These are phyloP conservation scores for Girardinus metallicus DNA, from an alignment of 2,797 vertebrate species.

Conservation along the genomic window DNA sequence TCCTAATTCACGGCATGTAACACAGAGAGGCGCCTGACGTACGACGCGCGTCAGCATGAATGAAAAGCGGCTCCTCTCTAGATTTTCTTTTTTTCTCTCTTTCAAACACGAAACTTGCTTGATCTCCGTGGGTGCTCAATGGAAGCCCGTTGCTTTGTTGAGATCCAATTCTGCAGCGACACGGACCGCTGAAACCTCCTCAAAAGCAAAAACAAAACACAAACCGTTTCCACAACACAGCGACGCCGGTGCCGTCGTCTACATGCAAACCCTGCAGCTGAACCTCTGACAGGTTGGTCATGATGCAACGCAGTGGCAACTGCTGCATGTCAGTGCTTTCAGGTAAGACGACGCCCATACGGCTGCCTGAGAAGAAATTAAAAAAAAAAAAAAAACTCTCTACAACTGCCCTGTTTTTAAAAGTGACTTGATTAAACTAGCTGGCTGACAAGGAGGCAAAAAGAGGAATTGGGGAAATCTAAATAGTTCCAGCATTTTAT, in stretches of 20 bases:
- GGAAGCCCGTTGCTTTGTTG: constrained; percentile 31
- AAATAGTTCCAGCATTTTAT: constrained; percentile 50
- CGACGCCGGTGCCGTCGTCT: constrained; percentile 42
- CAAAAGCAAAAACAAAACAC: constrained; percentile 55
- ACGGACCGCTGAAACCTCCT: constrained; percentile 46
- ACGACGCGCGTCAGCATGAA: constrained; percentile 16
- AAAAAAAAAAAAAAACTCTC: not conserved
- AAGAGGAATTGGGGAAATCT: constrained; percentile 44
- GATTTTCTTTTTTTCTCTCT: not conserved
- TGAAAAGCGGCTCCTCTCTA: constrained; percentile 23
- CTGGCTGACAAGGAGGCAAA: constrained; percentile 38
- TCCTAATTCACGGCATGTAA: constrained; percentile 1
- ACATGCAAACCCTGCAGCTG: constrained; percentile 56
- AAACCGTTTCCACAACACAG: constrained; percentile 52
- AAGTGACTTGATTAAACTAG: constrained; percentile 33
- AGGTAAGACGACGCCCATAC: constrained; percentile 42
- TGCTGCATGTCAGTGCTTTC: constrained; percentile 44
- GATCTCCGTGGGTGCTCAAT: constrained; percentile 61
- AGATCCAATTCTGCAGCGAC: constrained; percentile 47
- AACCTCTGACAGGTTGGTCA: constrained; percentile 55
- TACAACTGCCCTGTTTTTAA: constrained; percentile 27
- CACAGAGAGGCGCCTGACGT: not conserved
- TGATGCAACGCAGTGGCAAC: constrained; percentile 70
- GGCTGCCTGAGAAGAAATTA: constrained; percentile 35
- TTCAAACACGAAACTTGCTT: constrained; percentile 23